These are phyloP conservation scores for Malthinus flaveolus DNA, from an alignment of 2,888 invertebrate species.

Conservation along the genomic window DNA sequence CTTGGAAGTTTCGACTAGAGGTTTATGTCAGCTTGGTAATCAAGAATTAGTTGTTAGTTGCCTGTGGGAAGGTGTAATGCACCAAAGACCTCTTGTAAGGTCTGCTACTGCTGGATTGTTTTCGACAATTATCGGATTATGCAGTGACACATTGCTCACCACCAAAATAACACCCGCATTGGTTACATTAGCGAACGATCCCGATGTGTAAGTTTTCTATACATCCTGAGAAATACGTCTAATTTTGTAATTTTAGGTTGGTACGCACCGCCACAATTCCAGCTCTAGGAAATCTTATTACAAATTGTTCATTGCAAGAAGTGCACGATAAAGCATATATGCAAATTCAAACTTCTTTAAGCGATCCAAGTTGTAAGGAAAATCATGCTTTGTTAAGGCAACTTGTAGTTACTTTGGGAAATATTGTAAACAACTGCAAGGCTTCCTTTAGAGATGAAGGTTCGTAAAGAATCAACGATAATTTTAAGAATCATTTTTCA, in stretches of 20 bases:
- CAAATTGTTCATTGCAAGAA: slow-evolving; percentile 55
- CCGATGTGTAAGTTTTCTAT: slow-evolving; percentile 61
- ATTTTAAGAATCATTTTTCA: not conserved
- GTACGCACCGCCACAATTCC: slow-evolving; percentile 67
- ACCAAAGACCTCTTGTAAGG: slow-evolving; percentile 64
- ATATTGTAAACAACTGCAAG: slow-evolving; percentile 63
- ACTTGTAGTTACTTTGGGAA: slow-evolving; percentile 63
- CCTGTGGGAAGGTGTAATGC: slow-evolving; percentile 70
- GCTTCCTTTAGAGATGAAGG: slow-evolving; percentile 65
- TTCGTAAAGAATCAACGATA: slow-evolving; percentile 37
- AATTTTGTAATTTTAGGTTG: slow-evolving; percentile 49
- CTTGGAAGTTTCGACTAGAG: slow-evolving; percentile 49
- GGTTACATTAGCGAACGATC: slow-evolving; percentile 70
- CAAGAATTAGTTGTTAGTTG: slow-evolving; percentile 63
- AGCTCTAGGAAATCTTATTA: slow-evolving; percentile 64
- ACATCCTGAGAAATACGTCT: not conserved
- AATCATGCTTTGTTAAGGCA: slow-evolving; percentile 59
- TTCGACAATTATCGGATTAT: slow-evolving; percentile 58
- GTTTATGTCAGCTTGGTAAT: slow-evolving; percentile 49
- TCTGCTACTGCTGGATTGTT: slow-evolving; percentile 64
- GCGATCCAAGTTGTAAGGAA: slow-evolving; percentile 50
- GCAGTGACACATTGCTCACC: slow-evolving; percentile 61
- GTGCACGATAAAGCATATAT: slow-evolving; percentile 62
- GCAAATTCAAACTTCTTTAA: slow-evolving; percentile 54
- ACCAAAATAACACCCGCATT: slow-evolving; percentile 68